phyloP scores from a whole-genome alignment of 2,888 invertebrate genomes.

The Lepas anatifera region DNA sequence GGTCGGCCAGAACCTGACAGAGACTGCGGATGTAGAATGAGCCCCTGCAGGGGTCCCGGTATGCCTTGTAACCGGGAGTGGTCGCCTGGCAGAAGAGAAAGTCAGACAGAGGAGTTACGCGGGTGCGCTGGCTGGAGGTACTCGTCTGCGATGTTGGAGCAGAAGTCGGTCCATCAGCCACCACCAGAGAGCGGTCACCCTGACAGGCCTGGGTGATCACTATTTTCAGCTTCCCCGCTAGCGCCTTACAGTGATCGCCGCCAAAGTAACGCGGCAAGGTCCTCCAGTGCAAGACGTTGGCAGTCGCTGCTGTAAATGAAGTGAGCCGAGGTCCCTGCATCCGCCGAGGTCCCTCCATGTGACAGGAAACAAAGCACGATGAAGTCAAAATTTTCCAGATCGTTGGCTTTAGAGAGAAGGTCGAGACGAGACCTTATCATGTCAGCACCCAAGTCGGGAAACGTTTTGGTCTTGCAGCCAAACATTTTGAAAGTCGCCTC shows the following conservation, averaged over 20 bases:
- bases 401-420: background rate
- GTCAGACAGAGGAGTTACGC: background rate
- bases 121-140: background rate
- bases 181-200: background rate
- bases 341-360: no score
- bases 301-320: slow-evolving; percentile 1
- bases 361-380: background rate
- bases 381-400: background rate
- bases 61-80: background rate
- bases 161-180: background rate
- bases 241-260: background rate
- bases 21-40: background rate
- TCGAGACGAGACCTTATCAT: background rate
- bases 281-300: background rate
- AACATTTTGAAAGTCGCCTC: background rate
- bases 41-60: background rate
- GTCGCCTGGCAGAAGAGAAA: slow-evolving; percentile 1
- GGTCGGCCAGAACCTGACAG: background rate
- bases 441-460: background rate
- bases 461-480: background rate
- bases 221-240: background rate
- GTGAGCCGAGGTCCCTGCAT: background rate
- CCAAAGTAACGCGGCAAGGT: background rate
- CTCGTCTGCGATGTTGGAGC: background rate
- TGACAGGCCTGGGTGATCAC: background rate